These are phyloP conservation scores for Sturmia bella DNA, from an alignment of 2,888 invertebrate genomes.

Conservation along the genomic window DNA sequence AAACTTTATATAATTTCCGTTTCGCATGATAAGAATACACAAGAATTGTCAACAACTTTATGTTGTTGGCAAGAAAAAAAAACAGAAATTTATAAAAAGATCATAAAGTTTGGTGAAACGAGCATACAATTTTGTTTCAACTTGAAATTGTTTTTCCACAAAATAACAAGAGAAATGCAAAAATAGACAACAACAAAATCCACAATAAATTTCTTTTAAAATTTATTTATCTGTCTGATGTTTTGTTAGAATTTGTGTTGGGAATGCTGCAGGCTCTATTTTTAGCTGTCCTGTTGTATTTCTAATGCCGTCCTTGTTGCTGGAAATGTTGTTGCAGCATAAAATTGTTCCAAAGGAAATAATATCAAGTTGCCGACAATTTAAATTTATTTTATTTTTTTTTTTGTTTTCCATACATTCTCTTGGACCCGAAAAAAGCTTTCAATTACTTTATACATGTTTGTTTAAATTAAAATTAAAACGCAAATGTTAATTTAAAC, in stretches of 20 bases:
- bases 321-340: slow-evolving; percentile 8
- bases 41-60: slow-evolving; percentile 56
- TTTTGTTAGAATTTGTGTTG: slow-evolving; percentile 29
- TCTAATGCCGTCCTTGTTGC: not conserved
- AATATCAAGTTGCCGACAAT: slow-evolving; percentile 53
- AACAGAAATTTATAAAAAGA: not conserved
- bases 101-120: slow-evolving; percentile 27
- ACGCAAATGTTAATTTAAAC: no score
- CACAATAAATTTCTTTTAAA: slow-evolving; percentile 52
- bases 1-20: slow-evolving; percentile 66
- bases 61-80: slow-evolving; percentile 3
- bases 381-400: not conserved
- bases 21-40: slow-evolving; percentile 54
- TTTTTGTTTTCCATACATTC: not conserved
- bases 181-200: not conserved
- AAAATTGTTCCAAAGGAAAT: slow-evolving; percentile 25
- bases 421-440: slow-evolving; percentile 21
- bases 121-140: slow-evolving; percentile 38
- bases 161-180: not conserved
- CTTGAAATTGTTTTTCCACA: slow-evolving; percentile 37
- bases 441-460: slow-evolving; percentile 33
- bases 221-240: slow-evolving; percentile 22
- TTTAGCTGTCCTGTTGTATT: slow-evolving; percentile 6
- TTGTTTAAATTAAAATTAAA: slow-evolving; percentile 8
- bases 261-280: slow-evolving; percentile 35